A percentile compares a stretch with the other conserved stretches of the same genome.
These are phyloP conservation scores for Psophia crepitans DNA, from an alignment of 2,113 vertebrate species.

Conservation along the genomic window DNA sequence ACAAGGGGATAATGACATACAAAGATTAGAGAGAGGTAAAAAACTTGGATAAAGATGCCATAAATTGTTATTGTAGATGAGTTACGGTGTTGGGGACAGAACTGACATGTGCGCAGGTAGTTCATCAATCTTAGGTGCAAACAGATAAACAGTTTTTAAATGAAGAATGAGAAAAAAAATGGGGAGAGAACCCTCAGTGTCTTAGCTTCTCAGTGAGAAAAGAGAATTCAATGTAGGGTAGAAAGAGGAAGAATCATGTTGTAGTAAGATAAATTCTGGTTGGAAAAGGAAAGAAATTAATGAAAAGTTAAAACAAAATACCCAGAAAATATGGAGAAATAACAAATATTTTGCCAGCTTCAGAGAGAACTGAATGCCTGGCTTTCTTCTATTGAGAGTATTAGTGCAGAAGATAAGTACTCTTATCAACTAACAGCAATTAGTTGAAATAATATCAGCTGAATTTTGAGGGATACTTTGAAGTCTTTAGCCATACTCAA, in stretches of 20 bases:
- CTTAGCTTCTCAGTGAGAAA: background rate
- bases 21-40: background rate
- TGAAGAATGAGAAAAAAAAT: background rate
- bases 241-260: background rate
- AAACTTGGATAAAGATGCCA: background rate
- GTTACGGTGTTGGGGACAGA: background rate
- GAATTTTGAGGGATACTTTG: background rate
- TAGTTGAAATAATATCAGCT: background rate
- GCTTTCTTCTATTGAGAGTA: background rate
- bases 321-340: background rate
- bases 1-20: background rate
- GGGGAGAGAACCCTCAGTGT: background rate
- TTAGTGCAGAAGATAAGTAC: background rate
- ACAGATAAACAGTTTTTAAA: background rate
- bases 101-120: background rate
- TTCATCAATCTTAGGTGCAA: background rate
- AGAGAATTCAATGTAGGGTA: background rate
- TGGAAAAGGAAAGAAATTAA: background rate
- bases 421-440: background rate
- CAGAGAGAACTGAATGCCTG: rapidly evolving
- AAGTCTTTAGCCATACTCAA: background rate
- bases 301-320: background rate
- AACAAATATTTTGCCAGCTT: background rate
- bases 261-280: background rate
- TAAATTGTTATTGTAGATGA: background rate